A percentile compares a stretch with the other conserved stretches of the same genome.
Conservation (phyloP, 2,797 vertebrate genomes). For the Squalus acanthias region DNA sequence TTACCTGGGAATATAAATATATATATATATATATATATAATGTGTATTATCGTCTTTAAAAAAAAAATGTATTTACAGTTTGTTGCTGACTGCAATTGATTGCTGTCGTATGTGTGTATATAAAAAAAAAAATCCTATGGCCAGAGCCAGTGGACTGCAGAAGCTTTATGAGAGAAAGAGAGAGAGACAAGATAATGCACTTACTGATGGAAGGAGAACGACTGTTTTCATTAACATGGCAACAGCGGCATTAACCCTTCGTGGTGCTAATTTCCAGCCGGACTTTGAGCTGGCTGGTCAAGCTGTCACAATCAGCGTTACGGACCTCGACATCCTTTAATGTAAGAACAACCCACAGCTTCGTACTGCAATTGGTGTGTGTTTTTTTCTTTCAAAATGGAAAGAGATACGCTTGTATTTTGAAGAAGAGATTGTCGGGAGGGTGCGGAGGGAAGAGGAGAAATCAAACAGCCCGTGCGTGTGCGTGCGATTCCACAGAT, state of each 20-base stretch:
- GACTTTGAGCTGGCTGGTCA: background rate
- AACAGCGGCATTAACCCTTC: background rate
- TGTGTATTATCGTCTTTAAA: background rate
- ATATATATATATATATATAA: slow-evolving; percentile 27
- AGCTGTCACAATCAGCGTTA: background rate
- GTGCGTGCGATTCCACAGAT: background rate
- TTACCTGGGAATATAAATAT: slow-evolving; percentile 13
- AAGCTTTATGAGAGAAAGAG: background rate
- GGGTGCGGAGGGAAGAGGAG: background rate
- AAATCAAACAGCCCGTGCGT: background rate
- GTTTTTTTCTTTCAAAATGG: background rate
- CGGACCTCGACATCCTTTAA: background rate
- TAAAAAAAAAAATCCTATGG: background rate
- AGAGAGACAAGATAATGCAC: background rate
- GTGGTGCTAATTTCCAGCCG: slow-evolving; percentile 18
- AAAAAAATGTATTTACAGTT: slow-evolving; percentile 18
- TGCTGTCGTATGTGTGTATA: background rate
- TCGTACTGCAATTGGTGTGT: background rate
- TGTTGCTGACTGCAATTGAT: background rate
- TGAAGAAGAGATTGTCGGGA: background rate
- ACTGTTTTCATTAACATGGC: background rate
- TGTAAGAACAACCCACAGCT: background rate
- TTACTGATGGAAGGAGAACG: background rate
- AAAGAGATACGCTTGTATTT: background rate
- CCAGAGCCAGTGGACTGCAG: background rate